A percentile compares a stretch with the other conserved stretches of the same genome.
Evolutionary conservation across 2,797 vertebrate species (phyloP).

Genomic region (Momotus momota): DNA sequence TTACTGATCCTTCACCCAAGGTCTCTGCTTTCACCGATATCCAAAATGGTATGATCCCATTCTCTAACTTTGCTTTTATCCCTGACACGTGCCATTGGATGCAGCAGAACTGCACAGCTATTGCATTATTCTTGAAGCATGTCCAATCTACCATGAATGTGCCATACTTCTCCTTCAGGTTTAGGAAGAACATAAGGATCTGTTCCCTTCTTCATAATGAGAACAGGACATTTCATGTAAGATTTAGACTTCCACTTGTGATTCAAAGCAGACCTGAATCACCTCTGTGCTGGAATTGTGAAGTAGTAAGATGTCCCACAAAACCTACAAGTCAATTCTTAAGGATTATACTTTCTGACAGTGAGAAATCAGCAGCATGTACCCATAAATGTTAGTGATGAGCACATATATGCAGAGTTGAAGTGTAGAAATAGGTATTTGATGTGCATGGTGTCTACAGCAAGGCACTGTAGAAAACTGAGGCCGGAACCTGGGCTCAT

Average conservation of each 20-base stretch:
- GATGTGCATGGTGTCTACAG: neutral
- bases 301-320: neutral
- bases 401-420: neutral
- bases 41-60: neutral
- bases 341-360: neutral
- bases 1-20: neutral
- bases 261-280: neutral
- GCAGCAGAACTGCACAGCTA: neutral
- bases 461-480: neutral
- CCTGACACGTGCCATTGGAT: neutral
- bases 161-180: neutral
- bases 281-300: neutral
- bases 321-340: neutral
- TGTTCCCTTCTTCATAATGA: neutral
- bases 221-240: neutral
- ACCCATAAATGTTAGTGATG: neutral
- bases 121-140: neutral
- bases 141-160: neutral
- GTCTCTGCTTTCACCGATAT: neutral
- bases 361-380: neutral
- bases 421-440: neutral
- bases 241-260: neutral
- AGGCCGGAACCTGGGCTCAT: neutral
- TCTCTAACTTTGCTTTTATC: neutral
- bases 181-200: neutral